Evolutionary conservation across 2,888 invertebrate genomes (phyloP).

Genomic region (Clivina fossor): DNA sequence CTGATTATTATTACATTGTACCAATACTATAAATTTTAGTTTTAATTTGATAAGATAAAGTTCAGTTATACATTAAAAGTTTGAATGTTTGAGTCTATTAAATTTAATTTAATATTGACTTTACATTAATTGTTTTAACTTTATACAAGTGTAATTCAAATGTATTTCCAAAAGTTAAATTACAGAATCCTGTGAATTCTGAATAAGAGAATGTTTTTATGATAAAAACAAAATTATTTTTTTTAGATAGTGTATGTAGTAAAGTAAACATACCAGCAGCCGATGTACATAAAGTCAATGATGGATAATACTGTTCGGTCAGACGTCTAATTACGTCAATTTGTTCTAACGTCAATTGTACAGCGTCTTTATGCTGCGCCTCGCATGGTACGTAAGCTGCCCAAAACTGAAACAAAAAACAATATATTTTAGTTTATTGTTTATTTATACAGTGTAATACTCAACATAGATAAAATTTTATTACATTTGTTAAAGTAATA

Average conservation of each 20-base stretch:
- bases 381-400: conserved; percentile 83
- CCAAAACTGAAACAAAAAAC: conserved; percentile 70
- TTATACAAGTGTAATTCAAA: too few relatives aligned
- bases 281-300: conserved; percentile 75
- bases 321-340: conserved; percentile 82
- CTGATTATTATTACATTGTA: too few relatives aligned
- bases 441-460: too few relatives aligned
- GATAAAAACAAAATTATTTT: not conserved
- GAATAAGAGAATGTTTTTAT: not conserved
- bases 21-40: too few relatives aligned
- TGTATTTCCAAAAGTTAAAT: too few relatives aligned
- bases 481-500: too few relatives aligned
- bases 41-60: too few relatives aligned
- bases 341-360: conserved; percentile 81
- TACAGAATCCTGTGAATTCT: not conserved
- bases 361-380: conserved; percentile 80
- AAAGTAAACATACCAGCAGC: conserved; percentile 65
- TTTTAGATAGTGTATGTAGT: not conserved
- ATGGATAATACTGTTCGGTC: conserved; percentile 76
- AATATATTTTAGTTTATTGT: not conserved
- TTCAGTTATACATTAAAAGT: too few relatives aligned
- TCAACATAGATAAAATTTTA: too few relatives aligned
- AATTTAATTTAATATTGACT: too few relatives aligned
- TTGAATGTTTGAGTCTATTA: too few relatives aligned
- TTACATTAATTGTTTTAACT: too few relatives aligned